A percentile compares a stretch with the other conserved stretches of the same genome.
These are phyloP conservation scores for Glandiceps talaboti DNA, from an alignment of 53 echinoderm and acorn worm species.

Conservation along the genomic window DNA sequence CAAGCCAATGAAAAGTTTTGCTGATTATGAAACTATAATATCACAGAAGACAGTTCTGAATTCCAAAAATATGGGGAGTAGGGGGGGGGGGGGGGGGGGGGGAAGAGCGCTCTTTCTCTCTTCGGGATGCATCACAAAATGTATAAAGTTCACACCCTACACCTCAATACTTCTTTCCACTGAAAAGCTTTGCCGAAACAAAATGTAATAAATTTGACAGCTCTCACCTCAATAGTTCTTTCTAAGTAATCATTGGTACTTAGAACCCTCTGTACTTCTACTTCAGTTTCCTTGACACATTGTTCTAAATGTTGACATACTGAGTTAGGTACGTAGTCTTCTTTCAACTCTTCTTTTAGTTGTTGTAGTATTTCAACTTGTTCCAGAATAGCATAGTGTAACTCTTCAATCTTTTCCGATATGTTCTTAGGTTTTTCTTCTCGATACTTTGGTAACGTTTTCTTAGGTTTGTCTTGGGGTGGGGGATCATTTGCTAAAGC, in stretches of 20 bases:
- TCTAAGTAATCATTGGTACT: conserved; percentile 96
- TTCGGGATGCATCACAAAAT: no score
- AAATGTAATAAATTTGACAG: no score
- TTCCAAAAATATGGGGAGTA: no score
- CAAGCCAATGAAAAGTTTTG: no score
- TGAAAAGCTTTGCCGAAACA: no score
- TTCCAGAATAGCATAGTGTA: background rate
- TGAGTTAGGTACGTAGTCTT: conserved; percentile 57
- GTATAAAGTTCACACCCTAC: no score
- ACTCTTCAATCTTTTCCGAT: background rate
- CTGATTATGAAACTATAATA: no score
- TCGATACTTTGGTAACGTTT: background rate
- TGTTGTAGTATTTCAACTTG: conserved; percentile 25
- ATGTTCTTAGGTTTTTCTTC: background rate
- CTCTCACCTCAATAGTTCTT: conserved; percentile 81
- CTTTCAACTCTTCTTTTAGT: conserved; percentile 42
- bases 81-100: no score
- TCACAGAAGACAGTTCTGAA: no score
- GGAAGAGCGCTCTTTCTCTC: no score
- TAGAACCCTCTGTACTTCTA: conserved; percentile 88
- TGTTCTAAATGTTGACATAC: conserved; percentile 93
- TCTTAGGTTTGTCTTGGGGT: conserved; percentile 1
- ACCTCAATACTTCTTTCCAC: no score
- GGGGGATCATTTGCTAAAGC: conserved; percentile 24
- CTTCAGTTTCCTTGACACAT: conserved; percentile 74